Evolutionary conservation across 2,797 vertebrate species (phyloP), one percentile per base, ranked within the genome.

Genomic region (Siniperca obscura): DNA sequence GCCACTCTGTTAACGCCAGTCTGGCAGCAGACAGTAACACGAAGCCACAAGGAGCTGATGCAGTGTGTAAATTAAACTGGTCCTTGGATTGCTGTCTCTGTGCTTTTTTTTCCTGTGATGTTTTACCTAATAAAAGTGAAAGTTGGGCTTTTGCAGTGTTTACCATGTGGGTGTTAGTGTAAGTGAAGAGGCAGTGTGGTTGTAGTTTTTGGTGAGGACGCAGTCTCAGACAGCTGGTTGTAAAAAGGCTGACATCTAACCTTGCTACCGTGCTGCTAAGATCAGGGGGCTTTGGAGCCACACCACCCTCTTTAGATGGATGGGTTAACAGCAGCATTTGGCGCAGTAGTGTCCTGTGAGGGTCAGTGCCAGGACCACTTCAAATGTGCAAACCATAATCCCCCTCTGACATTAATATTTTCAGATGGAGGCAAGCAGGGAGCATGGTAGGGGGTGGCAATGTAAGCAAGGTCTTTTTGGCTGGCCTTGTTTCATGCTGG

Each of bases 11-110:
- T 94, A 91, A 90, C 96, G 95, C 96, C 97, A 96, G 95, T 72
- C 95, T 95, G 97, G 96, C 96, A 96, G 94, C 90, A 30, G 91
- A 85, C 87, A 25, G 97, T 96, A 97, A 98, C 92, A 88, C 46
- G 95, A 98, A 91, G 95, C 95, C 88, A 87, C 78, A 82, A 55
- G 84, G 81, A 91, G 90, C 94, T 94, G 95, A 90, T 92, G 66
- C 91, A 83, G 88, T 91, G 85, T 93, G 92, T 92, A 93, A 96
- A 95, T 95, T 90, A 82, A 95, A 95, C 84, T 53, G 83, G 84
- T 93, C 89, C 79, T 74, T 65, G 53, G 66, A 50, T 83, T 64
- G 40, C 86, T 67, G 61, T 84, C 48, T 70, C 68, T 64, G 7
- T 67, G 17, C 30, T 14, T 76, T 86, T 66, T 25, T 40, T 17